These are phyloP conservation scores for Rynchops niger DNA, from an alignment of 2,113 vertebrate species.

Conservation along the genomic window DNA sequence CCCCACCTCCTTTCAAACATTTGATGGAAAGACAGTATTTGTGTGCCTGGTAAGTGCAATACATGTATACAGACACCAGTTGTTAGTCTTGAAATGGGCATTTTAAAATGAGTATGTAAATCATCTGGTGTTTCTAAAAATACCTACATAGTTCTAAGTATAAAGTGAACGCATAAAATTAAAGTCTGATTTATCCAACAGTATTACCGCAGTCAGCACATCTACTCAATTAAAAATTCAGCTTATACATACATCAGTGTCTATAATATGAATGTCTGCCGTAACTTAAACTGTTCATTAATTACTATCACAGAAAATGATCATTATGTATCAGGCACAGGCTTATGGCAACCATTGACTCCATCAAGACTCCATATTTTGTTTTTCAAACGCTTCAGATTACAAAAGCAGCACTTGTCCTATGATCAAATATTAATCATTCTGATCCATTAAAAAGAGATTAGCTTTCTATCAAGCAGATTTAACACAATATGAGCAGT, in stretches of 20 bases:
- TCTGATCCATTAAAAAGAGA: neutral
- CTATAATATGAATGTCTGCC: neutral
- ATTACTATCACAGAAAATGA: neutral
- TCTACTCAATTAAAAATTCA: neutral
- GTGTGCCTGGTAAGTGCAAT: neutral
- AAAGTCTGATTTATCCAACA: neutral
- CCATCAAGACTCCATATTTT: neutral
- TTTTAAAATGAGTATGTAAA: neutral
- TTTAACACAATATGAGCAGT: neutral
- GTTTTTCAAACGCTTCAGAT: neutral
- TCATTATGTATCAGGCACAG: neutral
- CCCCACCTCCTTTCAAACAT: accelerated
- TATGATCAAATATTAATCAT: neutral
- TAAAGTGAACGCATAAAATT: neutral
- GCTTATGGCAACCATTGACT: neutral
- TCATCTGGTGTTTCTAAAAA: neutral
- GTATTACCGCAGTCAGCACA: neutral
- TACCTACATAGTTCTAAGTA: neutral
- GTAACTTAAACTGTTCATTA: neutral
- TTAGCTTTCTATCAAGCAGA: neutral
- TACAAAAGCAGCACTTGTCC: neutral
- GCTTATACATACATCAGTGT: neutral
- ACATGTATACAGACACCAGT: neutral
- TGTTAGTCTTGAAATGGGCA: neutral
- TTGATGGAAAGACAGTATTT: neutral